A percentile compares a stretch with the other conserved stretches of the same genome.
phyloP scores from a whole-genome alignment of 2,888 invertebrate species.

The Lasiommata megera region DNA sequence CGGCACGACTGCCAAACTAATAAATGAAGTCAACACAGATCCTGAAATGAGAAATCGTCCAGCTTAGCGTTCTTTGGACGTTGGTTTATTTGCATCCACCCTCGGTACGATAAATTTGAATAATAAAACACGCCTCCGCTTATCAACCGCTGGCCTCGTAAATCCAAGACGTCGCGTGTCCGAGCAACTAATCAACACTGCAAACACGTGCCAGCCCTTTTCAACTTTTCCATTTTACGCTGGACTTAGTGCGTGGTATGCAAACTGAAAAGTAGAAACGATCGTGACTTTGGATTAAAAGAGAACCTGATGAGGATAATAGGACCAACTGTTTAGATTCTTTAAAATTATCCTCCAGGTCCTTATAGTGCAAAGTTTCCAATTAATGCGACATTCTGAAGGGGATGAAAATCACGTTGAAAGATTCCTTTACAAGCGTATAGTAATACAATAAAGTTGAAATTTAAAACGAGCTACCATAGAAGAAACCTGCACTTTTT shows the following conservation, averaged over 20 bases:
- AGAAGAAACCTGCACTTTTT: no score
- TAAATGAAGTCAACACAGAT: no score
- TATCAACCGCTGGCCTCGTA: slow-evolving; percentile 21
- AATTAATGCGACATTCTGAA: no score
- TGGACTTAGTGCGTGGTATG: background rate
- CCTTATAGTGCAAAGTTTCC: no score
- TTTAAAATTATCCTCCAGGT: no score
- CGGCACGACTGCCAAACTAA: no score
- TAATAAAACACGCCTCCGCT: slow-evolving; percentile 22
- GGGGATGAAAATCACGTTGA: no score
- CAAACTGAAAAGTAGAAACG: background rate
- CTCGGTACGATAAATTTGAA: slow-evolving; percentile 17
- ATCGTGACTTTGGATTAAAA: no score
- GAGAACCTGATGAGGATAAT: background rate
- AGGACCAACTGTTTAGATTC: no score
- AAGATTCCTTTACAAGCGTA: no score
- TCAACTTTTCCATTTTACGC: slow-evolving; percentile 16
- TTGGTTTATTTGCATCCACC: background rate
- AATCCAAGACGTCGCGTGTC: slow-evolving; percentile 22
- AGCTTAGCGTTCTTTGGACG: background rate
- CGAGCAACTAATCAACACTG: slow-evolving; percentile 18
- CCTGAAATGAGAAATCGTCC: background rate
- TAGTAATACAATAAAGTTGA: no score
- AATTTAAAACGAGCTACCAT: no score
- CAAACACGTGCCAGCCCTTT: slow-evolving; percentile 18